Percentiles rank a stretch among this genome's conserved stretches.
Conservation (phyloP, 2,888 invertebrate species). For the Epistrophe eligans region DNA sequence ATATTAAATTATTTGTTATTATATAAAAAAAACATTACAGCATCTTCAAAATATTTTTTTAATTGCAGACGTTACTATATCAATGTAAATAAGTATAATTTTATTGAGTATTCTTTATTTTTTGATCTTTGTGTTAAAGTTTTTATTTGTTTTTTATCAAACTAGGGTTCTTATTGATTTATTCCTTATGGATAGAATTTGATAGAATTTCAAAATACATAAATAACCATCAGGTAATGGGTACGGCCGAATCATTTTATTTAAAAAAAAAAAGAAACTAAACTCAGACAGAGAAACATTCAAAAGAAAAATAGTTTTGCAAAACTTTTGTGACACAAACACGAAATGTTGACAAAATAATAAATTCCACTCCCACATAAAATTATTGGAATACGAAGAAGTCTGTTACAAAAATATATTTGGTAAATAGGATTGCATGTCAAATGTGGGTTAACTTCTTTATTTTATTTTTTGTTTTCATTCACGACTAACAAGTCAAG, state of each 20-base stretch:
- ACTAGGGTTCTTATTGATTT: neutral
- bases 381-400: slow-evolving; percentile 13
- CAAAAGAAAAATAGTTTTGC: slow-evolving; percentile 50
- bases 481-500: slow-evolving; percentile 39
- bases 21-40: too few relatives aligned
- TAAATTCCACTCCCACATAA: slow-evolving; percentile 48
- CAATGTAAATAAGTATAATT: too few relatives aligned
- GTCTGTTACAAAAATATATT: slow-evolving; percentile 5
- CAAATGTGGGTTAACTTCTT: slow-evolving; percentile 65
- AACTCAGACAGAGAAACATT: slow-evolving; percentile 31
- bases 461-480: slow-evolving; percentile 26
- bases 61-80: too few relatives aligned
- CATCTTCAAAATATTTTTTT: too few relatives aligned
- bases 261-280: slow-evolving; percentile 25
- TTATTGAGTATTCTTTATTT: too few relatives aligned
- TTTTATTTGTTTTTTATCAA: neutral
- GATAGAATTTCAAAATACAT: neutral
- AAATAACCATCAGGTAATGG: slow-evolving; percentile 8
- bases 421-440: slow-evolving; percentile 61
- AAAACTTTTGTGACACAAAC: slow-evolving; percentile 71
- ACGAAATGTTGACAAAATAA: slow-evolving; percentile 70
- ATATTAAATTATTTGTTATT: too few relatives aligned
- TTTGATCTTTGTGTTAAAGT: too few relatives aligned
- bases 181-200: neutral
- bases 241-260: slow-evolving; percentile 2